A percentile compares a stretch with the other conserved stretches of the same genome.
These are phyloP conservation scores for Leptopilina boulardi DNA, from an alignment of 1,140 invertebrate species.

Conservation along the genomic window DNA sequence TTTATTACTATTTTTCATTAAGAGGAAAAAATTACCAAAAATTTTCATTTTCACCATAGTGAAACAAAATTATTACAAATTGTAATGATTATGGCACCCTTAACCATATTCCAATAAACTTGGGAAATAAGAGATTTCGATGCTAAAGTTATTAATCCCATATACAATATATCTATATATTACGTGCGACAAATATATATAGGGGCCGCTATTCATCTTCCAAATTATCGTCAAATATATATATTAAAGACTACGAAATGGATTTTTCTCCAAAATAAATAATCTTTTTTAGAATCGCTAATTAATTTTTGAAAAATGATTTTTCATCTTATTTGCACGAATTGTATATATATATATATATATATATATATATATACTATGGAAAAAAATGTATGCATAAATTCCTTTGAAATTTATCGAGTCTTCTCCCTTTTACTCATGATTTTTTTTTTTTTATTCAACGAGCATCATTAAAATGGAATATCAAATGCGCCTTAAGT, in stretches of 20 bases:
- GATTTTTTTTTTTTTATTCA: not conserved
- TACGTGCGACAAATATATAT: not conserved
- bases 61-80: no score
- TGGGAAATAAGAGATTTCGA: not conserved
- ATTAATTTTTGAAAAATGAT: not conserved
- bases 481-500: constrained; percentile 31
- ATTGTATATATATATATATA: constrained; percentile 1
- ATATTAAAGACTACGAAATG: no score
- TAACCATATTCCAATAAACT: not conserved
- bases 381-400: constrained; percentile 16
- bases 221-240: not conserved
- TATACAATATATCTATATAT: constrained; percentile 12
- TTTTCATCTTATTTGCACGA: not conserved
- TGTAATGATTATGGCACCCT: not conserved
- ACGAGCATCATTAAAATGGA: constrained; percentile 32
- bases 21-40: no score
- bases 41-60: no score
- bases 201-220: not conserved
- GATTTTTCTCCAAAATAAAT: no score
- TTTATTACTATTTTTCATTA: no score
- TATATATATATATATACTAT: not conserved
- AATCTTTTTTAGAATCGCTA: not conserved
- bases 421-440: not conserved
- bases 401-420: constrained; percentile 21
- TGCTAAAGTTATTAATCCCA: constrained; percentile 5